Conservation (phyloP, 2,888 invertebrate species). For the Clistopyga incitator region DNA sequence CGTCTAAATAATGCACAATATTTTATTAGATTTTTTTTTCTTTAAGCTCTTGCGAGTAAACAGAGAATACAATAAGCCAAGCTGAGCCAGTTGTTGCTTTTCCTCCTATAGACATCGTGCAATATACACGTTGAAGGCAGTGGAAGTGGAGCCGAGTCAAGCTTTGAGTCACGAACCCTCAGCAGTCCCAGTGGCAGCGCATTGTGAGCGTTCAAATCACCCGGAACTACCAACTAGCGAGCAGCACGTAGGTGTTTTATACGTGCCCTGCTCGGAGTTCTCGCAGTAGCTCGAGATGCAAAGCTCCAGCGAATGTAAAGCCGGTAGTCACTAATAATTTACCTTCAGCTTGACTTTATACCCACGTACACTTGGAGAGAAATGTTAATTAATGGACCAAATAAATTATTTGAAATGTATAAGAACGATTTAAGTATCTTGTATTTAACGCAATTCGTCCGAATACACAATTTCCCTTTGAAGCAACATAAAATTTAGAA, state of each 20-base stretch:
- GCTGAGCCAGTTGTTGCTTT: slow-evolving; percentile 14
- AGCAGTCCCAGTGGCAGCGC: slow-evolving; percentile 16
- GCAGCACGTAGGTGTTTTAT: slow-evolving; percentile 61
- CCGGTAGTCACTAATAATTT: background rate
- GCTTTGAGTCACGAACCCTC: slow-evolving; percentile 51
- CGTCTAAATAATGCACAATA: background rate
- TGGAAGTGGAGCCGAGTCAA: slow-evolving; percentile 42
- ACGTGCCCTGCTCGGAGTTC: slow-evolving; percentile 21
- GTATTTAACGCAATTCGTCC: too few relatives aligned
- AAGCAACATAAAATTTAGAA: too few relatives aligned
- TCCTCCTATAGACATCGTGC: slow-evolving; percentile 14
- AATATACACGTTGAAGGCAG: slow-evolving; percentile 25
- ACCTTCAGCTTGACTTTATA: background rate
- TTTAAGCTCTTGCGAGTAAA: background rate
- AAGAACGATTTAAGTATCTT: too few relatives aligned
- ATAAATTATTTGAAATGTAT: too few relatives aligned
- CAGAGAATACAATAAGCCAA: background rate
- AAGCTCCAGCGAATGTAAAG: slow-evolving; percentile 3
- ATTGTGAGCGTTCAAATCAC: slow-evolving; percentile 71
- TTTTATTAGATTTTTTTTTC: background rate
- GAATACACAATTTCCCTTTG: too few relatives aligned
- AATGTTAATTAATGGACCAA: too few relatives aligned
- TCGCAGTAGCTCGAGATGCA: slow-evolving; percentile 30
- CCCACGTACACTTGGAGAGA: too few relatives aligned
- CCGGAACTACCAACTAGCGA: slow-evolving; percentile 59